phyloP scores from a whole-genome alignment of 2,113 vertebrate species.

The Pelodiscus sinensis region DNA sequence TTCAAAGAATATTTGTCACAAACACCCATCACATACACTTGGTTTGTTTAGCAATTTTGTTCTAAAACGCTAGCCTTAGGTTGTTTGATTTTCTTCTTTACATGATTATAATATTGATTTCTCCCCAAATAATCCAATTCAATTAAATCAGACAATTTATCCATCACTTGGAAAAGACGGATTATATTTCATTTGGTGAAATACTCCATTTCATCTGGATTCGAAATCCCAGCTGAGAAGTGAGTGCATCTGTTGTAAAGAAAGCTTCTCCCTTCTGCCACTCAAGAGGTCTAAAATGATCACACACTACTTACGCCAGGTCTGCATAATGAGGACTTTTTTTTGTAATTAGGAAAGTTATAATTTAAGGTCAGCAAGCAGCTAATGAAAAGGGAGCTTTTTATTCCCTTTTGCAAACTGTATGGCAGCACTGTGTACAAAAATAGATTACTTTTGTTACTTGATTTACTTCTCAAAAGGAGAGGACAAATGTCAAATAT shows the following conservation, averaged over 20 bases:
- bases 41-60: background rate
- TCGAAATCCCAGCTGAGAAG: background rate
- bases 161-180: background rate
- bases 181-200: background rate
- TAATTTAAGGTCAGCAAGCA: background rate
- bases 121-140: background rate
- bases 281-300: background rate
- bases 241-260: background rate
- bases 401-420: background rate
- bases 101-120: constrained; percentile 28
- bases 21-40: background rate
- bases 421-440: background rate
- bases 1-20: background rate
- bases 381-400: background rate
- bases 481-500: constrained; percentile 17
- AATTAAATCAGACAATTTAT: background rate
- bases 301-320: background rate
- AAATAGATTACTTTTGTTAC: background rate
- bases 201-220: background rate
- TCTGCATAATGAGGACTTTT: background rate
- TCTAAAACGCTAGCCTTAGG: background rate
- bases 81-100: background rate
- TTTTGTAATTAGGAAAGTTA: background rate
- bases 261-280: background rate
- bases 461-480: background rate